These are phyloP conservation scores for Avahi laniger DNA, from an alignment of 2,797 vertebrate genomes.

Conservation along the genomic window DNA sequence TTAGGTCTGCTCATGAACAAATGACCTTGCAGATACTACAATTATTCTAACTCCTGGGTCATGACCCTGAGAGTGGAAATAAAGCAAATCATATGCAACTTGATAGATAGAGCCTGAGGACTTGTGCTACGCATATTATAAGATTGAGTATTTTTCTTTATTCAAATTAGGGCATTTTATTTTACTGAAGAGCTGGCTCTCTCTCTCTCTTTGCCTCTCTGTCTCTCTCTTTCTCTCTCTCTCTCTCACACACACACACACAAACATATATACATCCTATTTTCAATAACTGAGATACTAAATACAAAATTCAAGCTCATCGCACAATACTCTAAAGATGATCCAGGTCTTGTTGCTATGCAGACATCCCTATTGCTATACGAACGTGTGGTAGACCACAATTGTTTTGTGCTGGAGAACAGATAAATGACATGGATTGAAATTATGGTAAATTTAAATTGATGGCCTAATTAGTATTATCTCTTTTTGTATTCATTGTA, in stretches of 20 bases:
- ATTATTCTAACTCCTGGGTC: slow-evolving; percentile 61
- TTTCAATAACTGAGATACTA: slow-evolving; percentile 49
- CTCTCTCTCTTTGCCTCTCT: background rate
- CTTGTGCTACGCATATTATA: background rate
- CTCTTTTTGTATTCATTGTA: slow-evolving; percentile 87
- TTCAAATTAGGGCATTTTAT: slow-evolving; percentile 10
- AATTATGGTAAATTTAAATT: slow-evolving; percentile 88
- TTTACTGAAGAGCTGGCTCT: background rate
- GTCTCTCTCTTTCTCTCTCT: background rate
- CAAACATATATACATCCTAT: background rate
- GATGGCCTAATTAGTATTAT: slow-evolving; percentile 89
- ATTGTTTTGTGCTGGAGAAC: slow-evolving; percentile 81
- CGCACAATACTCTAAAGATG: slow-evolving; percentile 50
- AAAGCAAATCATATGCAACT: slow-evolving; percentile 47
- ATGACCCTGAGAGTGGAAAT: slow-evolving; percentile 59
- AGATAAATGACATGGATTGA: slow-evolving; percentile 86
- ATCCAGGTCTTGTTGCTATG: slow-evolving; percentile 66
- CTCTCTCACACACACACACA: background rate
- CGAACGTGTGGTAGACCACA: slow-evolving; percentile 71
- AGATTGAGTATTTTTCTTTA: slow-evolving; percentile 33
- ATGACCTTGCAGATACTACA: slow-evolving; percentile 55
- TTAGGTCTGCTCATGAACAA: slow-evolving; percentile 36
- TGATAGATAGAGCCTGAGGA: slow-evolving; percentile 31
- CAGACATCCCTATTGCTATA: slow-evolving; percentile 46
- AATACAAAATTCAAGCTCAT: slow-evolving; percentile 49